Evolutionary conservation across 2,797 vertebrate genomes (phyloP), one percentile per base, ranked within the genome.

Genomic region (Macropus fuliginosus): DNA sequence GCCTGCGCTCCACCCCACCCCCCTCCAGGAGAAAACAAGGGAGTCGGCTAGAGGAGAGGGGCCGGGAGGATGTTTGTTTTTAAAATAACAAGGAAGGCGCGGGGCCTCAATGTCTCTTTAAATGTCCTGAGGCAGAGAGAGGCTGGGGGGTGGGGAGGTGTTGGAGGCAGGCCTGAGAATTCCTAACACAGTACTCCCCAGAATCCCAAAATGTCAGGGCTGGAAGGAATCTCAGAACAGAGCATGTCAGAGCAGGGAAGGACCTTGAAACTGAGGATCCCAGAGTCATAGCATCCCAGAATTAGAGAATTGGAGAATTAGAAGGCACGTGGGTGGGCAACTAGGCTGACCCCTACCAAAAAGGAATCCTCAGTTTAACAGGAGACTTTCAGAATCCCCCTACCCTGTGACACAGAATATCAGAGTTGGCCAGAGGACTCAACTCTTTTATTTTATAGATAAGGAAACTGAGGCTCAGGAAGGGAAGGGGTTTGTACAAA

Each of bases 121-220:
- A 81, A 81, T 81, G 74, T 81, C 74, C 74, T 24, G 74, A 46
- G 74, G n/a, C 74, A 81, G n/a, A 81, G 74, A 24, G 40, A 74
- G 66, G 16, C 40, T 74, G 74, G 74, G 74, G 74, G 74, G 74
- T 46, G 74, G 74, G 40, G 74, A 81, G 74, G 31, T 46, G 74
- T 81, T 81, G 74, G 74, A 81, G 74, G 74, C 74, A 81, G 74
- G 74, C 74, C 74, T 81, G 74, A 40, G 74, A 81, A 81, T 46
- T 81, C 74, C 74, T 81, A 24, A 81, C 74, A 46, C 74, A 81
- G 40, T 40, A 81, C 74, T 81, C 46, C 74, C 74, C 74, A 81
- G 74, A 81, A 81, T 81, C n/a, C 74, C 74, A 18, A 81, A 81
- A 81, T 81, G 74, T 46, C 74, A 81, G 74, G 24, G 74, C 74